A percentile compares a stretch with the other conserved stretches of the same genome.
These are phyloP conservation scores for Bombus vancouverensis DNA, from an alignment of 1,140 invertebrate species.

Conservation along the genomic window DNA sequence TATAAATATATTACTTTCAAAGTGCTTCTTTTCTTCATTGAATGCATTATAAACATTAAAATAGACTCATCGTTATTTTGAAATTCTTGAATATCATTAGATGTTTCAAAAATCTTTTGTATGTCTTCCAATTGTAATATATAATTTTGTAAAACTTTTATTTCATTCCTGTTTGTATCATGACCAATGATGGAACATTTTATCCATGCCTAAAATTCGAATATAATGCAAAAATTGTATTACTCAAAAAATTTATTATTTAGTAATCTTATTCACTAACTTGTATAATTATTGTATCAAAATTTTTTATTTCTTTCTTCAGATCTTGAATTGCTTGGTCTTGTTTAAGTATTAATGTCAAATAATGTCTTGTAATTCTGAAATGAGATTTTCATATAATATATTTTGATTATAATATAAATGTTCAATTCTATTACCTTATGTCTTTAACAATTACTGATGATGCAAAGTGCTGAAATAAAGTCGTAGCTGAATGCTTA, in stretches of 20 bases:
- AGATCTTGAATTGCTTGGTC: slow-evolving; percentile 56
- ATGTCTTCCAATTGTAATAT: slow-evolving; percentile 70
- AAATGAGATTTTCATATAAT: slow-evolving; percentile 45
- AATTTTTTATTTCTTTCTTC: slow-evolving; percentile 70
- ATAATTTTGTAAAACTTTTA: slow-evolving; percentile 71
- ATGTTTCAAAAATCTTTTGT: slow-evolving; percentile 68
- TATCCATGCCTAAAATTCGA: slow-evolving; percentile 75
- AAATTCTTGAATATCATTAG: slow-evolving; percentile 68
- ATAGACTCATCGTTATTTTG: slow-evolving; percentile 71
- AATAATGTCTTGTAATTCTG: slow-evolving; percentile 76
- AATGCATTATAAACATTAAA: slow-evolving; percentile 68
- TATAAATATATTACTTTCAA: slow-evolving; percentile 64
- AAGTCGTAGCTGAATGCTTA: slow-evolving; percentile 73
- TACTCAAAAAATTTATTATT: neutral
- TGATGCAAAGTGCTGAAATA: slow-evolving; percentile 78
- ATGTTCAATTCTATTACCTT: slow-evolving; percentile 65
- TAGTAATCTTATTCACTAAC: slow-evolving; percentile 54
- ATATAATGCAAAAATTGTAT: slow-evolving; percentile 4
- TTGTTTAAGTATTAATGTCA: slow-evolving; percentile 71
- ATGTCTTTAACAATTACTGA: slow-evolving; percentile 77
- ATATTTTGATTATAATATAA: slow-evolving; percentile 32
- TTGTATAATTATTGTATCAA: slow-evolving; percentile 75
- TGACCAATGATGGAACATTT: slow-evolving; percentile 75
- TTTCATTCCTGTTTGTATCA: slow-evolving; percentile 63
- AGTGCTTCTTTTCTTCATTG: slow-evolving; percentile 68